Evolutionary conservation across 2,113 vertebrate species (phyloP).

Genomic region (Cranoglanis bouderius): DNA sequence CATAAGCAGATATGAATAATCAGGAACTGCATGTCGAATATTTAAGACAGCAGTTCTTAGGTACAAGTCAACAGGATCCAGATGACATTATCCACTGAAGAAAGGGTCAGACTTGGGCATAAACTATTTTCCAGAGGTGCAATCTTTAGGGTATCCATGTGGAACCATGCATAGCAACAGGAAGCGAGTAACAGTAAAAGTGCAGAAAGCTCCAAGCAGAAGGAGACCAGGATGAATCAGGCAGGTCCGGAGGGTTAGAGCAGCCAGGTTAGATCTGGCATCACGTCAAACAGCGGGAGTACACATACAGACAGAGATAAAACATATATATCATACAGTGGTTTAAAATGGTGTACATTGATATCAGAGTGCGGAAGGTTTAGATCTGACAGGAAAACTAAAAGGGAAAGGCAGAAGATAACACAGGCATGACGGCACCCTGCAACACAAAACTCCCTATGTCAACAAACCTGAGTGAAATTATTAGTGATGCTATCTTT

Average conservation of each 20-base stretch:
- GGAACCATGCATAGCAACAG: not conserved
- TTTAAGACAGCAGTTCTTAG: not conserved
- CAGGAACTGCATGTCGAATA: not conserved
- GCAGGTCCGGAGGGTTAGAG: not conserved
- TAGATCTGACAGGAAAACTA: not conserved
- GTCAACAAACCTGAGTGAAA: not conserved
- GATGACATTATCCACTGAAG: not conserved
- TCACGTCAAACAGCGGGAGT: not conserved
- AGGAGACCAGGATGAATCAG: not conserved
- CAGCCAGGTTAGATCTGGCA: not conserved
- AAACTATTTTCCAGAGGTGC: not conserved
- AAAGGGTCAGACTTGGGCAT: not conserved
- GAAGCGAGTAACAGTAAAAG: not conserved
- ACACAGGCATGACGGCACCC: not conserved
- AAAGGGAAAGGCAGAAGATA: not conserved
- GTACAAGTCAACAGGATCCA: not conserved
- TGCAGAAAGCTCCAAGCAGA: not conserved
- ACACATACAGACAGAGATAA: not conserved
- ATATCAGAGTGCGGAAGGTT: not conserved
- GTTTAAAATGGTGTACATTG: not conserved
- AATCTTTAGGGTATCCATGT: not conserved
- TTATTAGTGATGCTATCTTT: not conserved
- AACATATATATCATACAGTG: not conserved
- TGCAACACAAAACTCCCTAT: not conserved
- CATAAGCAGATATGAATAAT: not conserved